Conservation (phyloP, 2,113 vertebrate species). For the Colistium nudipinnis region DNA sequence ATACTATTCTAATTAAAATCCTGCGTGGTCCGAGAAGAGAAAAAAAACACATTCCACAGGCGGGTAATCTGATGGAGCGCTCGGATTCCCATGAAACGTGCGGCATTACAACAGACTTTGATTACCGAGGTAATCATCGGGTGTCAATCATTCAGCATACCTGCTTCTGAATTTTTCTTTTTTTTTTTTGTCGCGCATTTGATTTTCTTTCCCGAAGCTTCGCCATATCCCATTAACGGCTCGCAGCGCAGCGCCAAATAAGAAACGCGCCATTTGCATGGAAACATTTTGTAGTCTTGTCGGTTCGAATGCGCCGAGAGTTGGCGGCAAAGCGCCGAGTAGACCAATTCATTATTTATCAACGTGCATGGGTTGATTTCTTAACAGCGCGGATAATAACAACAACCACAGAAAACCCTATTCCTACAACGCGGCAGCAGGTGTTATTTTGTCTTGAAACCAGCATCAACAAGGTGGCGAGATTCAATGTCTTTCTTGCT, state of each 20-base stretch:
- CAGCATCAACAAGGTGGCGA: not conserved
- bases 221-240: constrained; percentile 14
- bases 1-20: constrained; percentile 72
- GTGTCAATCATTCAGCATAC: constrained; percentile 54
- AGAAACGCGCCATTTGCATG: not conserved
- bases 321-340: not conserved
- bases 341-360: not conserved
- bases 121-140: constrained; percentile 59
- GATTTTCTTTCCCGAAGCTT: constrained; percentile 40
- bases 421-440: not conserved
- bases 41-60: constrained; percentile 69
- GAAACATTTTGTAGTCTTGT: not conserved
- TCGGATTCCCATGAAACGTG: constrained; percentile 57
- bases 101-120: constrained; percentile 55
- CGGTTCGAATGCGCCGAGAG: not conserved
- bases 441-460: not conserved
- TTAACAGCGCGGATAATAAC: not conserved
- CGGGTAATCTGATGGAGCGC: constrained; percentile 69
- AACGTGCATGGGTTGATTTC: not conserved
- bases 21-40: constrained; percentile 49
- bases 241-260: not conserved
- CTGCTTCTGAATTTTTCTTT: constrained; percentile 37
- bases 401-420: no score
- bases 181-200: constrained; percentile 29
- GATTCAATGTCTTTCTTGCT: not conserved